Evolutionary conservation across 2,113 vertebrate species (phyloP), one percentile per base, ranked within the genome.

Genomic region (Abramis brama): DNA sequence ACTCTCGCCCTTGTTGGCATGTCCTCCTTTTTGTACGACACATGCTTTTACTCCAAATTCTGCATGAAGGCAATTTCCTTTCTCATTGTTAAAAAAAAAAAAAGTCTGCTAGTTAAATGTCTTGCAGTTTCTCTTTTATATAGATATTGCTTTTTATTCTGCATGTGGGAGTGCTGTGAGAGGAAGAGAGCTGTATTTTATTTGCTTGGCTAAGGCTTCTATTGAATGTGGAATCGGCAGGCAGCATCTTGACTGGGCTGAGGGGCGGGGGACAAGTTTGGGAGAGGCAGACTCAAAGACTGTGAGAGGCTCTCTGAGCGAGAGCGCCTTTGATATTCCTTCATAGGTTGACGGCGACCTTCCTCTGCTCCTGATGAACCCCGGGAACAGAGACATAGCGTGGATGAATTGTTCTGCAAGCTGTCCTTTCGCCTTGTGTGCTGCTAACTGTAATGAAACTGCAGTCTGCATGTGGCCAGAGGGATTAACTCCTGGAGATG

Each of bases 291-390:
- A 90, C 90, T 91, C 91, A 52, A 79, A 85, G 73, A 76, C 71
- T 52, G n/a, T 33, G 23, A 62, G 75, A 64, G 79, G 52, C 85
- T 82, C 73, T 79, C 75, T 81, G 71, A 60, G 64, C 57, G 70
- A 84, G 76, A 62, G 75, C 76, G 79, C 87, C 92, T 94, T 94
- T 95, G 93, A 94, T 94, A 91, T 92, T 92, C 91, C 89, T 90
- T 92, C 91, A 89, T 92, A 91, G 90, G 85, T 89, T 88, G 86
- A 59, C 79, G 79, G 85, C 93, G 93, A 95, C 94, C 93, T 94
- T 94, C 92, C 93, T 93, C 91, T 88, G 89, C 91, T 91, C 91
- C 87, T 88, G 91, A 89, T 91, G 92, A 93, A 93, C 89, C 88
- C 88, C 66, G 75, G 78, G 74, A 86, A 88, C 87, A 83, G 88